Percentiles rank a stretch among this genome's conserved stretches.
phyloP scores from a whole-genome alignment of 2,113 vertebrate species.

The Siphamia tubifer region DNA sequence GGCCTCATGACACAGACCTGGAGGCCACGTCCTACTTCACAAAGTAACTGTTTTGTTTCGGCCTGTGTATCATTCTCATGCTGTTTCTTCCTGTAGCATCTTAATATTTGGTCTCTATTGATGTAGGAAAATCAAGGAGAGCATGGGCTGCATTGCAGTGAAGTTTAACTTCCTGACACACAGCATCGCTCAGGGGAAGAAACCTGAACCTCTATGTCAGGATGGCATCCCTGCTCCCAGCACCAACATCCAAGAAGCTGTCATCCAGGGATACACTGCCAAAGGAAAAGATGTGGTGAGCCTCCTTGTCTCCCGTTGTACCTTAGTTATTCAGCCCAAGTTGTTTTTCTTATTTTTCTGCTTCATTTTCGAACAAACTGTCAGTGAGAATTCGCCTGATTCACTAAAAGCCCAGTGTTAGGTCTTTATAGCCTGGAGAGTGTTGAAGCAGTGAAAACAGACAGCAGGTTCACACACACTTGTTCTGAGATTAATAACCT shows the following conservation, averaged over 20 bases:
- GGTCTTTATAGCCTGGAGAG: not conserved
- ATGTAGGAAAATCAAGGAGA: constrained; percentile 90
- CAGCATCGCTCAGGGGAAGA: constrained; percentile 75
- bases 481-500: constrained; percentile 7
- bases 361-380: not conserved
- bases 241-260: constrained; percentile 75
- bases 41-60: constrained; percentile 72
- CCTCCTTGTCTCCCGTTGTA: not conserved
- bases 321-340: not conserved
- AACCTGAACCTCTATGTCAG: not conserved
- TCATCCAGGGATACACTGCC: constrained; percentile 51
- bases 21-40: constrained; percentile 90
- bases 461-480: not conserved
- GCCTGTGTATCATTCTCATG: not conserved
- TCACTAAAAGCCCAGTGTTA: not conserved
- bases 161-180: constrained; percentile 91
- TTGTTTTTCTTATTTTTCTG: not conserved
- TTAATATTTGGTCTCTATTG: not conserved
- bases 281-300: constrained; percentile 71
- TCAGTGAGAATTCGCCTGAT: not conserved
- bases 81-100: not conserved
- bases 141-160: constrained; percentile 87
- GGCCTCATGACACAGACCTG: constrained; percentile 85
- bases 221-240: constrained; percentile 21
- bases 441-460: constrained; percentile 4